A percentile compares a stretch with the other conserved stretches of the same genome.
These are phyloP conservation scores for Phrynosoma platyrhinos DNA, from an alignment of 2,113 vertebrate species.

Conservation along the genomic window DNA sequence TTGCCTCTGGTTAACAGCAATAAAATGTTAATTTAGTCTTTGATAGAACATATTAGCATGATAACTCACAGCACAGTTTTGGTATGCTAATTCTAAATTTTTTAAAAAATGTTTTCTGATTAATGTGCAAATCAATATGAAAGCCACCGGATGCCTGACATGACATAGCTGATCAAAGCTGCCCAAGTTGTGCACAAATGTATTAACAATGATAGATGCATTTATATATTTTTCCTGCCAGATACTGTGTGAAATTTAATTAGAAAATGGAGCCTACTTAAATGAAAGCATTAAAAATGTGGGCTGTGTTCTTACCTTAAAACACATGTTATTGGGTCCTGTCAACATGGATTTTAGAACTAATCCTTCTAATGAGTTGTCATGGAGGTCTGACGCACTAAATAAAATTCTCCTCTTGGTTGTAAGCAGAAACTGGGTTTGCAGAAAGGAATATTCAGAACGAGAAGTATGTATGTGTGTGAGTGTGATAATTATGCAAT, in stretches of 20 bases:
- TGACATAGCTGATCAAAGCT: conserved; percentile 66
- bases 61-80: conserved; percentile 70
- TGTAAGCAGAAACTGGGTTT: conserved; percentile 10
- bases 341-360: conserved; percentile 31
- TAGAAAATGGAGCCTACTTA: conserved; percentile 47
- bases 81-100: conserved; percentile 65
- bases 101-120: conserved; percentile 60
- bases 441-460: conserved; percentile 32
- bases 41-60: conserved; percentile 74
- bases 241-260: conserved; percentile 55
- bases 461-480: neutral
- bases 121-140: conserved; percentile 70
- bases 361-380: conserved; percentile 53
- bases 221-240: conserved; percentile 13
- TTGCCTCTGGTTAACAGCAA: conserved; percentile 65
- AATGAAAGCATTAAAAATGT: conserved; percentile 43
- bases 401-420: conserved; percentile 23
- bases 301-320: conserved; percentile 31
- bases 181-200: conserved; percentile 46
- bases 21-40: conserved; percentile 78
- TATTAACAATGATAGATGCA: conserved; percentile 31
- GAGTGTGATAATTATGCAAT: neutral
- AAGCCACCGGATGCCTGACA: conserved; percentile 62
- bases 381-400: conserved; percentile 19
- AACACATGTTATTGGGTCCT: conserved; percentile 36